Evolutionary conservation across 2,888 invertebrate genomes (phyloP), one percentile per base, ranked within the genome.

Genomic region (Sinohyriopsis cumingii): DNA sequence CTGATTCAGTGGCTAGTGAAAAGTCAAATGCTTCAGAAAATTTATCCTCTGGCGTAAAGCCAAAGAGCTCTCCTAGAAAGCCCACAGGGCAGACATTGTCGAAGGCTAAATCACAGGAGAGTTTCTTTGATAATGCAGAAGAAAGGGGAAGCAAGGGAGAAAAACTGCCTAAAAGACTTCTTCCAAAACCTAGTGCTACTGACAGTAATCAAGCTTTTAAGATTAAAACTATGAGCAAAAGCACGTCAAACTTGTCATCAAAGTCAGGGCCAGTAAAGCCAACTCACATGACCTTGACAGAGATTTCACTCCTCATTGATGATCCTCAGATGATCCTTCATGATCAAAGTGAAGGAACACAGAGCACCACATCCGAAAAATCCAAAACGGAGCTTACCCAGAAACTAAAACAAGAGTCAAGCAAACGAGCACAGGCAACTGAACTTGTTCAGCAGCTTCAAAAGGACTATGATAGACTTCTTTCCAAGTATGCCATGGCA

Each of bases 401-500:
- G 15, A 82, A 82, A 68, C 77, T 87, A 7, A 83, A 83, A 57
- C 83, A 85, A 67, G 87, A 87, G 68, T 83, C 82, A 12, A 77
- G 77, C 55, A 83, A 82, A 70, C 71, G 87, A n/a, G 84, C 85
- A 65, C 86, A 87, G 67, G 86, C 87, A 1, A 85, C 86, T 20
- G 85, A 86, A 56, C 78, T 88, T 22, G 84, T 89, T 7, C 82
- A 86, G 56, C 88, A 89, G 71, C 79, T 89, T 24, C 87, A 87
- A 72, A 77, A 82, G 63, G 88, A 90, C 63, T 89, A 89, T 76
- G 88, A 89, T 74, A 84, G 81, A 60, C 78, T 90, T 22, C 79
- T 89, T 71, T 87, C 87, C 45, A 90, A 89, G 73, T 88, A 89
- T 72, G 90, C 90, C 5, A 72, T 85, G 56, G 90, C 90, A 0